Base-by-base conservation (phyloP, 1,140 invertebrate species). In the Pristionchus pacificus region DNA sequence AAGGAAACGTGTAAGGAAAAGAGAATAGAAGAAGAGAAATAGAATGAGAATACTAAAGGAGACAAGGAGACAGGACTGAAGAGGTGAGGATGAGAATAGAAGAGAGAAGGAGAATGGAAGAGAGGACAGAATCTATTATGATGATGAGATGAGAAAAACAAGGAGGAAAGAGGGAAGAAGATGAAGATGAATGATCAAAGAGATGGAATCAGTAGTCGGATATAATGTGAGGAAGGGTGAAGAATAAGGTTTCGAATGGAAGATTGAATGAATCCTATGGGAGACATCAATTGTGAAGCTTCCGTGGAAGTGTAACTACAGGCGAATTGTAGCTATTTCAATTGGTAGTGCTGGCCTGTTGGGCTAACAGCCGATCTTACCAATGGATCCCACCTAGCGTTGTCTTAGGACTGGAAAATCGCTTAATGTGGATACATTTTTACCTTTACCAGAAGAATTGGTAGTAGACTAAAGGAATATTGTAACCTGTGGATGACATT, bases 401-500 rank as follows among this genome's bases (percentile, higher is more conserved):
- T n/a, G n/a, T n/a, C n/a, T n/a, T n/a, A n/a, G n/a, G n/a, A n/a
- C n/a, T n/a, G n/a, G n/a, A n/a, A n/a, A n/a, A n/a, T n/a, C n/a
- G n/a, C n/a, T n/a, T n/a, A n/a, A n/a, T n/a, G n/a, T n/a, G n/a
- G n/a, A n/a, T n/a, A n/a, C n/a, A n/a, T n/a, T n/a, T n/a, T n/a
- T n/a, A n/a, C n/a, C n/a, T n/a, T n/a, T n/a, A 49, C 38, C 6
- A 49, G 38, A 10, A 49, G 38, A 49, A 49, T 6, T 6, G 38
- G 38, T 49, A 31, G 2, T 15, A 13, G 15, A 64, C 27, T 15
- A 10, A 31, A 25, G 31, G 24, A 14, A n/a, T n/a, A n/a, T n/a
- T n/a, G n/a, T 30, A 19, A 72, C 75, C 58, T 83, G 81, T 27
- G 81, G 81, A 3, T 80, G 69, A 57, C 82, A 80, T 57, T 79